Evolutionary conservation across 2,888 invertebrate genomes (phyloP).

Genomic region (Tetragonisca angustula): DNA sequence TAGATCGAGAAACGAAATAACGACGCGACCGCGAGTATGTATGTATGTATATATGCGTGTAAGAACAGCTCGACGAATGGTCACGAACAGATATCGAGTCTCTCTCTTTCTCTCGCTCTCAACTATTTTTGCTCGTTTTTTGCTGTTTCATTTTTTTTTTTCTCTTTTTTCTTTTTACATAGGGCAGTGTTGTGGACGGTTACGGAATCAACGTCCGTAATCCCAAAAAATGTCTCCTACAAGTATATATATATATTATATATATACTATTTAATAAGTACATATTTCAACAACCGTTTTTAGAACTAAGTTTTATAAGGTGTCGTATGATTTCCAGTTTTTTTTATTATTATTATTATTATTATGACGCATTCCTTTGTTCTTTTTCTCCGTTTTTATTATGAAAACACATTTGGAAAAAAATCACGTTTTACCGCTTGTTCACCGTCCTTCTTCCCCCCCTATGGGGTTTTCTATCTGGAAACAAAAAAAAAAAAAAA

Average conservation of each 20-base stretch:
- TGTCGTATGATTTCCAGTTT: constrained; percentile 64
- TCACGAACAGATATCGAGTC: background rate
- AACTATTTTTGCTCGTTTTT: background rate
- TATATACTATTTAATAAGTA: constrained; percentile 82
- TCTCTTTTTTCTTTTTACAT: constrained; percentile 67
- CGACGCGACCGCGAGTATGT: background rate
- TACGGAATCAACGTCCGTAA: constrained; percentile 78
- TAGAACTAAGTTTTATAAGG: constrained; percentile 80
- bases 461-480: background rate
- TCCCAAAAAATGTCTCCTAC: constrained; percentile 82
- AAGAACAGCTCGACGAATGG: background rate
- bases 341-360: constrained; percentile 50
- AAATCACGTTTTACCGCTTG: constrained; percentile 62
- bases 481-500: background rate
- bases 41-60: too few relatives aligned
- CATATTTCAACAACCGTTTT: constrained; percentile 82
- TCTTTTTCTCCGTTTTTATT: constrained; percentile 52
- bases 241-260: constrained; percentile 81
- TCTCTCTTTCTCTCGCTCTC: constrained; percentile 12
- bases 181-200: constrained; percentile 83
- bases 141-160: background rate
- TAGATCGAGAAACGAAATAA: background rate
- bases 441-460: constrained; percentile 5
- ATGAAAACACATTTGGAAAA: constrained; percentile 75
- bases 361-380: constrained; percentile 65